Base-by-base conservation (phyloP, 2,113 vertebrate species). In the Syrrhaptes paradoxus region DNA sequence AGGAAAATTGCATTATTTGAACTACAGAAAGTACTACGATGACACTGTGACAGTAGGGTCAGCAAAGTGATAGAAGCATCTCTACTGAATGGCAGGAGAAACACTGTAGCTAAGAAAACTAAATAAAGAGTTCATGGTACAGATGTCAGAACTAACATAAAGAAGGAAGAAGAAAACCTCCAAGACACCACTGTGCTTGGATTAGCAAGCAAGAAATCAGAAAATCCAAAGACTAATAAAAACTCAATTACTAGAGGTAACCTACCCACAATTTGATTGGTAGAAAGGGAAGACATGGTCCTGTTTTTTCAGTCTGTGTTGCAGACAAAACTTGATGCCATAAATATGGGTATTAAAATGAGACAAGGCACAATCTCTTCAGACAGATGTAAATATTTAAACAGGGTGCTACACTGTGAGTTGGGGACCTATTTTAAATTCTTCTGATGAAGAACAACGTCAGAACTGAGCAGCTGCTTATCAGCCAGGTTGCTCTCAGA, bases 21-120 rank as follows among this genome's bases (percentile, higher is more conserved):
- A 63, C 76, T 90, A 55, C 57, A 63, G n/a, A 74, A 92, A 93
- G 55, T 65, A 31, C 61, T 91, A 80, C 32, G 78, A 22, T 49
- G 12, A 36, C 17, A 87, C 8, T 3, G 68, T 76, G 54, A 81
- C 63, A 73, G 32, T 67, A 92, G 84, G 26, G 66, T 87, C 55
- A 95, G 49, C 41, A 43, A 87, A 90, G 49, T 85, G 34, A 71
- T 26, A 81, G 73, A 63, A 95, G 18, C 13, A 46, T 59, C 77
- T 67, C 46, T 74, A 52, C 28, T 58, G 75, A 75, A 80, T 74
- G 68, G 46, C 34, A 91, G 34, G 87, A 92, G 25, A 94, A 72
- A 38, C 46, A 68, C 68, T 89, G 32, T 86, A 91, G 17, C 38
- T 93, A 79, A 58, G 58, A 68, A 95, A 96, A 75, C 66, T 85